A percentile compares a stretch with the other conserved stretches of the same genome.
Evolutionary conservation across 2,888 invertebrate genomes (phyloP).

Genomic region (Ditylenchus weischeri): DNA sequence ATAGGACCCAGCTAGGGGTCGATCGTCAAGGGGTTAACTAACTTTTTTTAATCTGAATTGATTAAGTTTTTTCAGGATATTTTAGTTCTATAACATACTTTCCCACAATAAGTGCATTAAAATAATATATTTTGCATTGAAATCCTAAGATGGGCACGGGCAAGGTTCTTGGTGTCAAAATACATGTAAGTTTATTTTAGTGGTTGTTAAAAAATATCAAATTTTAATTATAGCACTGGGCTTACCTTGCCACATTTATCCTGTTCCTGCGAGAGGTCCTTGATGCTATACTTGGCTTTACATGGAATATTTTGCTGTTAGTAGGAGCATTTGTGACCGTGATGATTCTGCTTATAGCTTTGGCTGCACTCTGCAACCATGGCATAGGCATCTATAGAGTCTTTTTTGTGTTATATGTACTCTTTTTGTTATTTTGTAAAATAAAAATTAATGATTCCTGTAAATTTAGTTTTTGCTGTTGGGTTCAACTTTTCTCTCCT

Average conservation of each 20-base stretch:
- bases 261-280: not conserved
- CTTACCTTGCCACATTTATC: constrained; percentile 1
- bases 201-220: too few relatives aligned
- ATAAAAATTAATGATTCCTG: not conserved
- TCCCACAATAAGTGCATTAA: too few relatives aligned
- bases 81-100: too few relatives aligned
- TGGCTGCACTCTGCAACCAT: not conserved
- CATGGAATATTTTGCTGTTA: not conserved
- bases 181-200: too few relatives aligned
- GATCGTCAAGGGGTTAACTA: too few relatives aligned
- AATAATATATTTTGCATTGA: too few relatives aligned
- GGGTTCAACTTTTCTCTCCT: not conserved
- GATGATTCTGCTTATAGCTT: not conserved
- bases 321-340: not conserved
- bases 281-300: not conserved
- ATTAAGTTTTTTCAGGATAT: too few relatives aligned
- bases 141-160: too few relatives aligned
- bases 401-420: not conserved
- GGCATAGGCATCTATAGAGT: not conserved
- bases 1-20: too few relatives aligned
- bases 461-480: not conserved
- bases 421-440: not conserved
- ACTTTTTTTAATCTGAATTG: too few relatives aligned
- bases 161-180: too few relatives aligned
- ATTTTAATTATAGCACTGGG: not conserved